Base-by-base conservation (phyloP, 2,797 vertebrate species). In the Spinibarbus caldwelli region DNA sequence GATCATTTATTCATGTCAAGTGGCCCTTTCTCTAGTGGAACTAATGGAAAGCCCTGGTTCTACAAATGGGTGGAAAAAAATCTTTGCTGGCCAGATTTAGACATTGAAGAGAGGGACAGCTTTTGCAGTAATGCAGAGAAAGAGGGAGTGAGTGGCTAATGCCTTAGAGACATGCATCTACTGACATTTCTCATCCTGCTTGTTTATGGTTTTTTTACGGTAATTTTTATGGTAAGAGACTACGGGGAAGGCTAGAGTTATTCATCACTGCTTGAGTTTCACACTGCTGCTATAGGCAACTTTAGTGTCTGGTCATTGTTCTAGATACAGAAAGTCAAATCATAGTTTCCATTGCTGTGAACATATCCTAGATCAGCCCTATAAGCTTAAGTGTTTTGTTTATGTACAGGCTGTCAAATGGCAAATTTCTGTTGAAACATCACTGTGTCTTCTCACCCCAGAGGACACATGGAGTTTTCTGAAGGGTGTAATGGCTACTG, bases 151-250 rank as follows among this genome's bases (percentile, higher is more conserved):
- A 85, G 85, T 71, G 64, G 43, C 66, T 85, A 84, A 86, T 88
- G 85, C 88, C 86, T 87, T 54, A 76, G 89, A 90, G 90, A 92
- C 90, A 19, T 89, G 85, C 91, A 86, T 90, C 89, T 92, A 90
- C 93, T 94, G 94, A 94, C 93, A 94, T 94, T 95, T 92, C 83
- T 89, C 87, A 93, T 93, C 91, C 91, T 94, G 90, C 92, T 93
- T 94, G 90, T 94, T 93, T 93, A 81, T 88, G 57, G 23, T 15
- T 52, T 85, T 87, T 80, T 86, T 78, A 89, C 87, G 87, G 90
- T 89, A 87, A 82, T 90, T 90, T 90, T 89, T 78, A 73, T 91
- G 80, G 88, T 57, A 71, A 86, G 68, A 80, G 85, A 87, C 75
- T 67, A 86, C 92, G 3, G 79, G 10, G 62, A 87, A 85, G 82